Evolutionary conservation across 2,888 invertebrate species (phyloP), one percentile per base, ranked within the genome.

Genomic region (Andricus curvator): DNA sequence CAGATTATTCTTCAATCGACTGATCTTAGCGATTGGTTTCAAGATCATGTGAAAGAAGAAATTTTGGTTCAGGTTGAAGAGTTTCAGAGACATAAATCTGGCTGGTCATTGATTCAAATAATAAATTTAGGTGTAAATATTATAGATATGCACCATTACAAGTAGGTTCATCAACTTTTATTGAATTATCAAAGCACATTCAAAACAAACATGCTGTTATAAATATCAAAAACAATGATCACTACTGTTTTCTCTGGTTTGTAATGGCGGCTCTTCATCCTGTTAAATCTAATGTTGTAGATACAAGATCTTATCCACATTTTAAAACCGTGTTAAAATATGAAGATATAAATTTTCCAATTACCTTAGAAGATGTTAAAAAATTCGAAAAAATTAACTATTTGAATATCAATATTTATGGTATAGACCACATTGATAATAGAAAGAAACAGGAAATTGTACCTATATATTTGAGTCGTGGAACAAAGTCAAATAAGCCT

Each of bases 331-430:
- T 83, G 48, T 80, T 86, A 22, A 80, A 82, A 64, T 84, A 82
- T 66, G 78, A 81, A 44, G 80, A 66, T 56, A 82, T 86, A 60
- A 56, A 80, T 22, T 87, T 86, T 82, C 85, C 83, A 15, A 83
- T 85, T 33, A 60, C 51, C 25, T 76, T 83, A 37, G 70, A 80
- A 6, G 56, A 81, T 80, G 65, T 86, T 44, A 29, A 76, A 13
- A 85, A 84, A 78, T 88, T 85, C 81, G 86, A 84, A 80, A 74
- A 80, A 74, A 20, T 83, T 51, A 87, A 86, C 80, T 56, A 80
- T 65, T 78, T 87, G 22, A 67, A 77, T 9, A 86, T 87, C 15
- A 86, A 88, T 83, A 79, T 88, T n/a, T 88, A 81, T 68, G 81
- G 81, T 62, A 29, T 84, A 41, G 80, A 86, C 13, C 8, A 25